These are phyloP conservation scores for Galago senegalensis DNA, from an alignment of 2,797 vertebrate species.

Conservation along the genomic window DNA sequence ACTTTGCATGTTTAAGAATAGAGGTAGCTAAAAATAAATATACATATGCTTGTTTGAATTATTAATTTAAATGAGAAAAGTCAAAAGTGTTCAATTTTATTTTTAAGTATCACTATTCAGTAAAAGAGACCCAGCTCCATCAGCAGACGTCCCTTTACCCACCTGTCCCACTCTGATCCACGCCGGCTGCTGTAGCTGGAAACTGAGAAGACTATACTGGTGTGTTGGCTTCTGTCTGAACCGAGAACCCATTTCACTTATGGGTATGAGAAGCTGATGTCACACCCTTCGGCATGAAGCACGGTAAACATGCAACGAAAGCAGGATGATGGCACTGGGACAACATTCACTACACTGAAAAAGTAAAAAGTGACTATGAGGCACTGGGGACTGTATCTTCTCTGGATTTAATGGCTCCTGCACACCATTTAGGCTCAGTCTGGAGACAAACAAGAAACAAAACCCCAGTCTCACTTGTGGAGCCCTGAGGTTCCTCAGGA, in stretches of 20 bases:
- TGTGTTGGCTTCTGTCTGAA: slow-evolving; percentile 76
- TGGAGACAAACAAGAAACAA: neutral
- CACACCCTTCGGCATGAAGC: slow-evolving; percentile 58
- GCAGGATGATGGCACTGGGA: slow-evolving; percentile 71
- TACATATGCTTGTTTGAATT: slow-evolving; percentile 76
- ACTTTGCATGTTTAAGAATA: slow-evolving; percentile 66
- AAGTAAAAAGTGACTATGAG: slow-evolving; percentile 6
- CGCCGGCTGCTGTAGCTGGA: slow-evolving; percentile 74
- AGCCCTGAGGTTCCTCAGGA: neutral
- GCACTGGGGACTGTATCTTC: slow-evolving; percentile 61
- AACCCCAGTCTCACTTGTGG: slow-evolving; percentile 15
- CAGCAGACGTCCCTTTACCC: slow-evolving; percentile 73
- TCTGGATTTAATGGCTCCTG: neutral
- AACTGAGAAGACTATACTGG: slow-evolving; percentile 62
- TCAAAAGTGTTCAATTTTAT: slow-evolving; percentile 72
- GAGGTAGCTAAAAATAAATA: slow-evolving; percentile 79
- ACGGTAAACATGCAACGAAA: slow-evolving; percentile 72
- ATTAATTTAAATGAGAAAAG: slow-evolving; percentile 79
- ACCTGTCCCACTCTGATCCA: slow-evolving; percentile 71
- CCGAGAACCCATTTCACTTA: slow-evolving; percentile 70
- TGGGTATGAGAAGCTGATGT: slow-evolving; percentile 70
- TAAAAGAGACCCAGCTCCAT: slow-evolving; percentile 73
- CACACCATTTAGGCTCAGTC: neutral
- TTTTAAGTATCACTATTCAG: slow-evolving; percentile 80
- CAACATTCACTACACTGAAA: slow-evolving; percentile 49